Percentiles rank a stretch among this genome's conserved stretches.
These are phyloP conservation scores for Scophthalmus maximus DNA, from an alignment of 2,113 vertebrate species.

Conservation along the genomic window DNA sequence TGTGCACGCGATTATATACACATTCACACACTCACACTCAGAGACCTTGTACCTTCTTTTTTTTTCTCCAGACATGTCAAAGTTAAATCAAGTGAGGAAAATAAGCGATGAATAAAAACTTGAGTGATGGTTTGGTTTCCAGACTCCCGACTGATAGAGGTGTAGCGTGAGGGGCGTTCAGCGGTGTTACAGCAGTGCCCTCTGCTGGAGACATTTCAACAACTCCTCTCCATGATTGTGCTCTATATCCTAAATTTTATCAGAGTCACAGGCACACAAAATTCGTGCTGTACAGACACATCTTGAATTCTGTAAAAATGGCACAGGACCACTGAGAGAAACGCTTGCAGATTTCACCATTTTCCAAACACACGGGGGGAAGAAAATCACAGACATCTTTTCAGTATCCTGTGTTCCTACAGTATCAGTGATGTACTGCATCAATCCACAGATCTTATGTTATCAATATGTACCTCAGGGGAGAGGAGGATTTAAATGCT, in stretches of 20 bases:
- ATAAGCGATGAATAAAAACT: not conserved
- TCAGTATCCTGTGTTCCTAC: too few species aligned
- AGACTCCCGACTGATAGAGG: not conserved
- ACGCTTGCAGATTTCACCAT: too few species aligned
- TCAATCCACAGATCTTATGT: too few species aligned
- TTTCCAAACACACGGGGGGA: too few species aligned
- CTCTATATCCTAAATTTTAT: not conserved
- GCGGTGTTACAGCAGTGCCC: constrained; percentile 61
- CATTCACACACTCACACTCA: too few species aligned
- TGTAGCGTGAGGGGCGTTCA: not conserved
- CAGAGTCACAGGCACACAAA: not conserved
- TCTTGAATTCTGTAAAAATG: too few species aligned
- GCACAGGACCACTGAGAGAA: too few species aligned
- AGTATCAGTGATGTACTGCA: too few species aligned
- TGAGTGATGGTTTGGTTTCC: not conserved
- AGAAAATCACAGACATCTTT: too few species aligned
- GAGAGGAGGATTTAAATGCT: too few species aligned
- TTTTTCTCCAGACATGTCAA: constrained; percentile 12
- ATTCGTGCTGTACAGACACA: too few species aligned
- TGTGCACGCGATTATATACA: not conserved
- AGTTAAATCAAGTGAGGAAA: constrained; percentile 35
- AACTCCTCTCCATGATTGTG: not conserved
- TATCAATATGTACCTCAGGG: too few species aligned
- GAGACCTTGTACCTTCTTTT: not conserved
- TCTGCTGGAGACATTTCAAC: constrained; percentile 47